Percentiles rank a stretch among this genome's conserved stretches.
Conservation (phyloP, 2,797 vertebrate genomes). For the Sebastes miniatus region DNA sequence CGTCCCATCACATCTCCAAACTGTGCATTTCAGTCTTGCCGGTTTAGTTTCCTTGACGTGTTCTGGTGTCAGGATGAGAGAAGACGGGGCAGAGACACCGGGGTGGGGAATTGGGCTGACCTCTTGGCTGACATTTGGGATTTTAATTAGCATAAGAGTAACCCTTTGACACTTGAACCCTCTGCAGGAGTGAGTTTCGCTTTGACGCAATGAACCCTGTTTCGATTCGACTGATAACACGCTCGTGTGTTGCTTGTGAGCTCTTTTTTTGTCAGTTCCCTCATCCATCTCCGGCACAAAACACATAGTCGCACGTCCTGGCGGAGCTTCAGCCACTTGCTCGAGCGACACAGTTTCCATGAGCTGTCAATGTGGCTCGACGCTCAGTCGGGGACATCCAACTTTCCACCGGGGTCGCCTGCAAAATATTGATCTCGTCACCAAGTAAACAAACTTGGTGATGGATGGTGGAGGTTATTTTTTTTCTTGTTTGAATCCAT, state of each 20-base stretch:
- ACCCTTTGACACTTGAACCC: conserved; percentile 38
- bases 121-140: conserved; percentile 68
- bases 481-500: conserved; percentile 38
- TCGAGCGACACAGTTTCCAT: conserved; percentile 59
- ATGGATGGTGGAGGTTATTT: conserved; percentile 48
- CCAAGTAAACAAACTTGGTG: conserved; percentile 45
- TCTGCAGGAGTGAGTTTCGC: conserved; percentile 43
- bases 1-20: conserved; percentile 22
- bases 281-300: conserved; percentile 30
- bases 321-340: conserved; percentile 30
- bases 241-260: conserved; percentile 34
- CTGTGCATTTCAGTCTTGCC: neutral
- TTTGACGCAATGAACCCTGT: conserved; percentile 26
- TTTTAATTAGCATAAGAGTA: conserved; percentile 16
- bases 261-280: conserved; percentile 29
- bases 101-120: conserved; percentile 14
- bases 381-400: conserved; percentile 23
- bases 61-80: conserved; percentile 1
- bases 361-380: conserved; percentile 37
- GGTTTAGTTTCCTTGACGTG: conserved; percentile 19
- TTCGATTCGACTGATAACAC: conserved; percentile 47
- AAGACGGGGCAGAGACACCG: neutral
- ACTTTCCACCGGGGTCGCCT: conserved; percentile 48
- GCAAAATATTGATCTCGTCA: conserved; percentile 59
- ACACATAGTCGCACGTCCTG: conserved; percentile 16